Evolutionary conservation across 1,140 invertebrate genomes (phyloP).

Genomic region (Aphelinus atriplicis): DNA sequence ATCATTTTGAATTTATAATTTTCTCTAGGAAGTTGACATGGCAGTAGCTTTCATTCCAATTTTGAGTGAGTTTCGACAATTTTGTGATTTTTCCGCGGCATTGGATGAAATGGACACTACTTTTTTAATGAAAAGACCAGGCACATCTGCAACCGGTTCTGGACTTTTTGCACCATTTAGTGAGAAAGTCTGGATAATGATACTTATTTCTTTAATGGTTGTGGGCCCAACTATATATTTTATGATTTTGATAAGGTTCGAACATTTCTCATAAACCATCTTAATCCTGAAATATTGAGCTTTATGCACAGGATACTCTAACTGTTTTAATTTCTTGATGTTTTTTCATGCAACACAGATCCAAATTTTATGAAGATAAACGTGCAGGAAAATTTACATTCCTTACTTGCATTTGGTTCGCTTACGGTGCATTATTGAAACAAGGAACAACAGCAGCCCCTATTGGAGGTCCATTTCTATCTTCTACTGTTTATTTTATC

Average conservation of each 20-base stretch:
- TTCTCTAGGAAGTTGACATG: slow-evolving; percentile 75
- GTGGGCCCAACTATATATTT: slow-evolving; percentile 84
- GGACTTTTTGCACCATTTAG: slow-evolving; percentile 84
- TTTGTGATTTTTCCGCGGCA: slow-evolving; percentile 72
- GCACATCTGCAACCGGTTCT: slow-evolving; percentile 82
- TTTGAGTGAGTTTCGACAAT: slow-evolving; percentile 68
- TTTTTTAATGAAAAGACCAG: slow-evolving; percentile 81
- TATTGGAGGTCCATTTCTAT: slow-evolving; percentile 71
- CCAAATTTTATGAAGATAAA: slow-evolving; percentile 65
- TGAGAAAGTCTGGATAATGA: slow-evolving; percentile 79
- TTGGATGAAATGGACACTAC: slow-evolving; percentile 80
- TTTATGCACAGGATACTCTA: not conserved
- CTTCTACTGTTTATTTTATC: not conserved
- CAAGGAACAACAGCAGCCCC: slow-evolving; percentile 84
- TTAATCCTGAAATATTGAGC: not conserved
- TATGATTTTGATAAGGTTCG: slow-evolving; percentile 71
- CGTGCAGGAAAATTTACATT: slow-evolving; percentile 71
- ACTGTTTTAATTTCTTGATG: slow-evolving; percentile 10
- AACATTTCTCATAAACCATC: not conserved
- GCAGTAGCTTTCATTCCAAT: slow-evolving; percentile 80
- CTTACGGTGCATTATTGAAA: slow-evolving; percentile 87
- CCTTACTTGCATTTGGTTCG: slow-evolving; percentile 83
- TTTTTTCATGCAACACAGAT: slow-evolving; percentile 41
- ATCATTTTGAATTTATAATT: no score
- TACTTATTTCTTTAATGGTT: slow-evolving; percentile 75